Conservation (phyloP, 2,113 vertebrate genomes). For the Phocoena sinus region DNA sequence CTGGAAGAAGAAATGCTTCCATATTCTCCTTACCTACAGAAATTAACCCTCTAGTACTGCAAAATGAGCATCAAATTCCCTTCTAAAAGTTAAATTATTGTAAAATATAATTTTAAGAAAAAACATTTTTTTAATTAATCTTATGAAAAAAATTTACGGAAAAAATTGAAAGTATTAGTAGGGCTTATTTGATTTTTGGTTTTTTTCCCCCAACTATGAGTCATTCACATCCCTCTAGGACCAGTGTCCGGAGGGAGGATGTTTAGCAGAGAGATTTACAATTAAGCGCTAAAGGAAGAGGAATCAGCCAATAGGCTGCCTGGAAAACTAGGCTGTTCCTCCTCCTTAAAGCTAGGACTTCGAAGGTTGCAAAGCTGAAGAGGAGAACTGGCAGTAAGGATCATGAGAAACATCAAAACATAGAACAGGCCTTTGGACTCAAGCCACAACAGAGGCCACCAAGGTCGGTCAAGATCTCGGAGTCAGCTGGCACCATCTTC, state of each 20-base stretch:
- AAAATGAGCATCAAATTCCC: constrained; percentile 2
- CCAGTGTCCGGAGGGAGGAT: not conserved
- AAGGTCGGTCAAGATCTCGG: not conserved
- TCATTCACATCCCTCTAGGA: not conserved
- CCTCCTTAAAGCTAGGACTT: not conserved
- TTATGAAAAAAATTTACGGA: not conserved
- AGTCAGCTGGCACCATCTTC: not conserved
- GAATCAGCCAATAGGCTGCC: not conserved
- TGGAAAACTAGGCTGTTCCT: not conserved
- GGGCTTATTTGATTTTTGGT: not conserved
- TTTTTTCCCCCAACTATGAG: not conserved
- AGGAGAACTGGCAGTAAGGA: not conserved
- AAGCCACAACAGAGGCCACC: not conserved
- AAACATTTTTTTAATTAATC: not conserved
- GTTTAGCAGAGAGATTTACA: not conserved
- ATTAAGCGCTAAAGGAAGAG: not conserved
- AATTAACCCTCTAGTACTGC: not conserved
- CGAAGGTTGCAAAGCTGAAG: not conserved
- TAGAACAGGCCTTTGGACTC: not conserved
- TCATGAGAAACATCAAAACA: not conserved
- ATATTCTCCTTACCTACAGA: not conserved
- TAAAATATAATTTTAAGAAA: not conserved
- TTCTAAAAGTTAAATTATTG: constrained; percentile 23
- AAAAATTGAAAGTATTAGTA: not conserved
- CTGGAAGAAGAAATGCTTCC: not conserved